These are phyloP conservation scores for Lophius piscatorius DNA, from an alignment of 2,113 vertebrate genomes.

Conservation along the genomic window DNA sequence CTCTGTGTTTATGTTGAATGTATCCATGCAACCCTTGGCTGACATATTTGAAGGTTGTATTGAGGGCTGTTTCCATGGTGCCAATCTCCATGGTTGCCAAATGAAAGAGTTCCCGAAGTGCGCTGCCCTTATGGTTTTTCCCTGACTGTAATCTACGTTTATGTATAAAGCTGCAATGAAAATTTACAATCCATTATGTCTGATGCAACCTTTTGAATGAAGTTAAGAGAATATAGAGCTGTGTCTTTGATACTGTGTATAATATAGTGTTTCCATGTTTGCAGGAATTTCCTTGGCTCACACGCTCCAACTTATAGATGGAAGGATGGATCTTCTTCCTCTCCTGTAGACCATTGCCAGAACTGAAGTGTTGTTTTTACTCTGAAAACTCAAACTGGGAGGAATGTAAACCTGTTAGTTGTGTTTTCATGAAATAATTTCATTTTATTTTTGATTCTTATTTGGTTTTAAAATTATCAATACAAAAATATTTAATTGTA, in stretches of 20 bases:
- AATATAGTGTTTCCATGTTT: slow-evolving; percentile 56
- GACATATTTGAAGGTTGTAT: slow-evolving; percentile 64
- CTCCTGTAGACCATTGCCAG: slow-evolving; percentile 3
- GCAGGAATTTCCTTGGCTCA: slow-evolving; percentile 97
- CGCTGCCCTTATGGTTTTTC: background rate
- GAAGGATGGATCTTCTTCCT: slow-evolving; percentile 7
- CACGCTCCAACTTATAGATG: slow-evolving; percentile 87
- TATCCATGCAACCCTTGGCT: slow-evolving; percentile 72
- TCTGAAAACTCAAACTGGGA: background rate
- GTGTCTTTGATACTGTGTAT: background rate
- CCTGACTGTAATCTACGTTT: slow-evolving; percentile 1
- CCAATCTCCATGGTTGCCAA: slow-evolving; percentile 24
- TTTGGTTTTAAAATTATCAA: too few relatives aligned
- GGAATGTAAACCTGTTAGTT: slow-evolving; percentile 3
- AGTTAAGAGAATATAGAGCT: background rate
- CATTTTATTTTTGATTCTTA: slow-evolving; percentile 19
- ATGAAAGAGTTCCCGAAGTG: slow-evolving; percentile 6
- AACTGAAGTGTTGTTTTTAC: slow-evolving; percentile 7
- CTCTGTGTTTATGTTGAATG: slow-evolving; percentile 74
- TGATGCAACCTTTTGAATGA: background rate
- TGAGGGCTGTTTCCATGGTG: slow-evolving; percentile 54
- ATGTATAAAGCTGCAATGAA: background rate
- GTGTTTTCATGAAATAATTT: slow-evolving; percentile 68
- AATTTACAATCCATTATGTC: background rate
- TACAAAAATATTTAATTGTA: too few relatives aligned